phyloP scores from a whole-genome alignment of 2,888 invertebrate species.

The Neuroscelio doddi region DNA sequence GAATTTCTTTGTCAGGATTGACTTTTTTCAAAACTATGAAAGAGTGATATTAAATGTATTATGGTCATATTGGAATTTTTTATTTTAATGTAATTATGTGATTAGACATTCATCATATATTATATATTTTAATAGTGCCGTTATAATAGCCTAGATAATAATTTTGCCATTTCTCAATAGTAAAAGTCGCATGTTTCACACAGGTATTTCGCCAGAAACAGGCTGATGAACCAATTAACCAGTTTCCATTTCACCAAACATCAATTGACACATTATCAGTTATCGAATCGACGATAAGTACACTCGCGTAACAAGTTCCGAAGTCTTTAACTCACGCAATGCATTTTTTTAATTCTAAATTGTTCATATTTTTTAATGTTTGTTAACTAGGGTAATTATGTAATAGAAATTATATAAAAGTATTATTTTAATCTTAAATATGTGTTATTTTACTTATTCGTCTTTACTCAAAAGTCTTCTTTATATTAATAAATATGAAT shows the following conservation, averaged over 20 bases:
- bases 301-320: conserved; percentile 34
- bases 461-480: no score
- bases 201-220: conserved; percentile 27
- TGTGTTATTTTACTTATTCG: no score
- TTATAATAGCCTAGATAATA: conserved; percentile 6
- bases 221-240: conserved; percentile 36
- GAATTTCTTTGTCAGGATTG: no score
- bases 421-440: no score
- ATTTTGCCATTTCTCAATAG: conserved; percentile 25
- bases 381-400: background rate
- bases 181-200: conserved; percentile 40
- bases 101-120: no score
- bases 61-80: no score
- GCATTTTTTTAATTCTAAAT: conserved; percentile 8
- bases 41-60: no score
- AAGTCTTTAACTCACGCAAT: conserved; percentile 34
- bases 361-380: conserved; percentile 21
- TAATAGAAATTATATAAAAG: background rate
- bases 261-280: conserved; percentile 43
- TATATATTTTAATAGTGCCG: conserved; percentile 34
- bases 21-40: no score
- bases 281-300: conserved; percentile 29
- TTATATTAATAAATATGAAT: no score
- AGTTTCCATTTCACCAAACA: conserved; percentile 44
- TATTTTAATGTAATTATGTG: no score